These are phyloP conservation scores for Nasonia giraulti DNA, from an alignment of 1,140 invertebrate genomes.

Conservation along the genomic window DNA sequence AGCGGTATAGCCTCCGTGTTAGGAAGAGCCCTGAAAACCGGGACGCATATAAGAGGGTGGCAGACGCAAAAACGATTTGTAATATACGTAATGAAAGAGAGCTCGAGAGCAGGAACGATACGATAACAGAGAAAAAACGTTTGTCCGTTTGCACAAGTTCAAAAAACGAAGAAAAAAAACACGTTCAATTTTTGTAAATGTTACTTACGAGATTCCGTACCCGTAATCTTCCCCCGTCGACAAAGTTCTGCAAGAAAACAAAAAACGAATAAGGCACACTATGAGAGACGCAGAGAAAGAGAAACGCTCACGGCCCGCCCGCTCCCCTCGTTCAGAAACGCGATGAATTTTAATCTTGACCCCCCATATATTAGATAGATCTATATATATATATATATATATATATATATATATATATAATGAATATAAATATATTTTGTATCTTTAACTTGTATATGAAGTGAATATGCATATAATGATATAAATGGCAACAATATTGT, in stretches of 20 bases:
- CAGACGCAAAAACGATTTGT: slow-evolving; percentile 29
- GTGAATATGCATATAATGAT: slow-evolving; percentile 68
- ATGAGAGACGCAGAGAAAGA: not conserved
- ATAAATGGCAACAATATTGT: slow-evolving; percentile 71
- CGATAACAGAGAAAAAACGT: slow-evolving; percentile 33
- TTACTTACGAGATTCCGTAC: slow-evolving; percentile 41
- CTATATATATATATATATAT: slow-evolving; percentile 57
- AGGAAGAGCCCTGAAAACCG: slow-evolving; percentile 41
- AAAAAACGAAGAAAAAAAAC: slow-evolving; percentile 30
- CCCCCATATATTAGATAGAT: slow-evolving; percentile 49
- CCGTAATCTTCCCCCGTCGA: slow-evolving; percentile 24
- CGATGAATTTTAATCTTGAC: slow-evolving; percentile 68
- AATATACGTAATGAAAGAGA: slow-evolving; percentile 32
- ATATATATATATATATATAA: slow-evolving; percentile 64
- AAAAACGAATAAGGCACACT: not conserved
- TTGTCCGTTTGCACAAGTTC: slow-evolving; percentile 31
- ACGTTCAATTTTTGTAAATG: slow-evolving; percentile 53
- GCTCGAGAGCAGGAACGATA: not conserved
- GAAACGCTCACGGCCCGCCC: not conserved
- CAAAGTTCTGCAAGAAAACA: not conserved
- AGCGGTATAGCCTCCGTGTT: slow-evolving; percentile 4
- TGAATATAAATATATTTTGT: slow-evolving; percentile 70
- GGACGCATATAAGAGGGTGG: not conserved
- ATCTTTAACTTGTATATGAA: slow-evolving; percentile 73
- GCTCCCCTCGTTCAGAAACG: slow-evolving; percentile 53